Evolutionary conservation across 2,113 vertebrate species (phyloP).

Genomic region (Colossoma macropomum): DNA sequence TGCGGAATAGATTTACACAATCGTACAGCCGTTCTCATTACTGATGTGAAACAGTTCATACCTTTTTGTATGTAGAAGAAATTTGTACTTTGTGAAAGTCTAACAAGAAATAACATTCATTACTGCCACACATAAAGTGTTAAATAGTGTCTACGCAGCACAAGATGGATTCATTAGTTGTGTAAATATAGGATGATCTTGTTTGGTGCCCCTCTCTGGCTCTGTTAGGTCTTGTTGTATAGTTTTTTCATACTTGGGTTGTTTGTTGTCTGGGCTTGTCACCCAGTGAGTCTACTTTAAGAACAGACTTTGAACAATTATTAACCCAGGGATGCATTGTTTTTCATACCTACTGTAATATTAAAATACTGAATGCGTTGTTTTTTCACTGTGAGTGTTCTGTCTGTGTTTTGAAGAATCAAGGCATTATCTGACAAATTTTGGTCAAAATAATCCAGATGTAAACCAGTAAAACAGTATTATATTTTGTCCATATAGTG

Average conservation of each 20-base stretch:
- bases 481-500: too few species aligned
- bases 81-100: not conserved
- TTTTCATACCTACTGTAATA: not conserved
- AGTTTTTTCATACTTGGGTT: not conserved
- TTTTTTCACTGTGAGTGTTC: not conserved
- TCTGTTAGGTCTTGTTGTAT: not conserved
- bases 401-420: not conserved
- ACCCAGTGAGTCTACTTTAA: not conserved
- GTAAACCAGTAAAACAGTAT: too few species aligned
- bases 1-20: not conserved
- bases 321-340: not conserved
- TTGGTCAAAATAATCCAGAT: too few species aligned
- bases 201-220: not conserved
- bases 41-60: not conserved
- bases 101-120: not conserved
- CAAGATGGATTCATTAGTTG: too few species aligned
- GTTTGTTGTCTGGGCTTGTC: not conserved
- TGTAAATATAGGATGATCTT: too few species aligned
- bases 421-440: too few species aligned
- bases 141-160: too few species aligned
- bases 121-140: not conserved
- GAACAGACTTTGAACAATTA: constrained; percentile 10
- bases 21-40: not conserved
- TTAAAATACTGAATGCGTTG: not conserved
- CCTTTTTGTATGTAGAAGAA: not conserved